Percentiles rank a stretch among this genome's conserved stretches.
Conservation (phyloP, 2,888 invertebrate genomes). For the Dascillus cervinus region DNA sequence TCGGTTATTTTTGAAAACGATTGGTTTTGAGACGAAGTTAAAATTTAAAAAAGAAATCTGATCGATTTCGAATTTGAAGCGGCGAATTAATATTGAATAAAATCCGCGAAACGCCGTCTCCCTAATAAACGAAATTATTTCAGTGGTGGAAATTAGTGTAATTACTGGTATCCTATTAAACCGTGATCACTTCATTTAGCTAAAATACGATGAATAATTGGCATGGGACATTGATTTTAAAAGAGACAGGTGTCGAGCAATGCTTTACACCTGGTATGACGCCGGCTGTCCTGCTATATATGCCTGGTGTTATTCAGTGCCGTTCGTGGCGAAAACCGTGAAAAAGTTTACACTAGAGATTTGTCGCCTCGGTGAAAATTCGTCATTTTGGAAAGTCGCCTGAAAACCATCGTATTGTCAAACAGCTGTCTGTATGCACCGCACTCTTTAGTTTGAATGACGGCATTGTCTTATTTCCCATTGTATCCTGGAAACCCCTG, state of each 20-base stretch:
- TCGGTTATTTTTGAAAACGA: no score
- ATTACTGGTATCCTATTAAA: slow-evolving; percentile 10
- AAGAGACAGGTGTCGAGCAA: slow-evolving; percentile 38
- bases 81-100: no score
- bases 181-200: slow-evolving; percentile 25
- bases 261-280: slow-evolving; percentile 38
- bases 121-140: no score
- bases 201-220: slow-evolving; percentile 35
- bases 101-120: no score
- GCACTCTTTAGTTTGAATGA: no score
- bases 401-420: slow-evolving; percentile 8
- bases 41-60: no score
- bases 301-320: slow-evolving; percentile 22
- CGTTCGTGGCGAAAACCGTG: slow-evolving; percentile 8
- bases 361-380: no score
- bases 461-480: slow-evolving; percentile 15
- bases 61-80: no score
- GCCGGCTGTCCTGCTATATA: slow-evolving; percentile 32
- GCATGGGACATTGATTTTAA: slow-evolving; percentile 40
- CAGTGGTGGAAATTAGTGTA: no score
- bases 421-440: slow-evolving; percentile 7
- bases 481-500: slow-evolving; percentile 10
- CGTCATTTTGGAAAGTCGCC: slow-evolving; percentile 11
- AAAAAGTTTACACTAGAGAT: no score
- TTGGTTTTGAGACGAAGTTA: no score